A percentile compares a stretch with the other conserved stretches of the same genome.
Conservation (phyloP, 2,797 vertebrate species). For the Miichthys miiuy region DNA sequence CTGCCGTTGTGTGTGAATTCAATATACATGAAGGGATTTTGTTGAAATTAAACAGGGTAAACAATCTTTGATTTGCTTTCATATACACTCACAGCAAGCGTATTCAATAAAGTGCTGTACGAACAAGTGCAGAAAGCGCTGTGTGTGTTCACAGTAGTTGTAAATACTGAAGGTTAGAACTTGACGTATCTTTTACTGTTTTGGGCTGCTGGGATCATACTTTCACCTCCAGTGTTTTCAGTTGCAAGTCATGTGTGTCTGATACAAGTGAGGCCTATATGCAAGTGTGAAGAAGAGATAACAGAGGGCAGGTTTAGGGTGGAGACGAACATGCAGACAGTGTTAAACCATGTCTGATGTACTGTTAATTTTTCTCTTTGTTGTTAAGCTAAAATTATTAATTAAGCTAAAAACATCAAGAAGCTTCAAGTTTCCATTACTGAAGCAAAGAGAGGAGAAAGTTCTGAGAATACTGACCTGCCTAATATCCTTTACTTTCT, state of each 20-base stretch:
- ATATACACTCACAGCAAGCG: conserved; percentile 19
- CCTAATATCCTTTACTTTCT: neutral
- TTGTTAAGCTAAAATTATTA: too few relatives aligned
- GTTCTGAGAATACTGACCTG: neutral
- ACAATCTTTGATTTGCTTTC: conserved; percentile 51
- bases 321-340: conserved; percentile 40
- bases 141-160: neutral
- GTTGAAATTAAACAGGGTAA: conserved; percentile 65
- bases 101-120: conserved; percentile 23
- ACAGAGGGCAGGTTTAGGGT: conserved; percentile 51
- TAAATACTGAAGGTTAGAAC: neutral
- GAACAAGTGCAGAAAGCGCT: conserved; percentile 28
- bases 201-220: conserved; percentile 1
- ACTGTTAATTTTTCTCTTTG: neutral
- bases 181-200: neutral
- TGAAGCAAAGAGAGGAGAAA: neutral
- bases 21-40: conserved; percentile 57
- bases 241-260: conserved; percentile 29
- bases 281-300: conserved; percentile 71
- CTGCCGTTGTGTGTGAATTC: conserved; percentile 48
- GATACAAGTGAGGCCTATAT: conserved; percentile 32
- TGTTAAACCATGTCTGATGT: neutral
- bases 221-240: conserved; percentile 37
- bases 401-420: conserved; percentile 13
- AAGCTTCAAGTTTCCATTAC: neutral